Base-by-base conservation (phyloP, 2,888 invertebrate species). In the Dastarcus helophoroides region DNA sequence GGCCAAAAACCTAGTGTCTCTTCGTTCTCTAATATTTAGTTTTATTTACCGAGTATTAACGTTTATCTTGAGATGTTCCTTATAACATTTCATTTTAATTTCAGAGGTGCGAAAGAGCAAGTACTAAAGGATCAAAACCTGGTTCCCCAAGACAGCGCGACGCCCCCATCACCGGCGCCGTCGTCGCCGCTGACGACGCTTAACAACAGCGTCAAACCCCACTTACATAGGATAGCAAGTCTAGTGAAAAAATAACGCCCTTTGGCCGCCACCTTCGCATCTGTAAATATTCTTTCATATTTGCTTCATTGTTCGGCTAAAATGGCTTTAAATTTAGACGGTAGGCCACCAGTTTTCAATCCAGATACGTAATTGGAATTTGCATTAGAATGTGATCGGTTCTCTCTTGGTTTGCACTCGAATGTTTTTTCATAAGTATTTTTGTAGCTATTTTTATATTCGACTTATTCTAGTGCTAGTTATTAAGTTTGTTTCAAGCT, bases 261-360 rank as follows among this genome's bases (percentile, higher is more conserved):
- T 70, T 55, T 65, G 70, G 38, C 68, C 69, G 17, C 80, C 79
- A 34, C 76, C 14, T 73, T 30, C 82, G 9, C 22, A 27, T 31
- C 14, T 41, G 39, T 41, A 38, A 25, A 40, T 39, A 40, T 27
- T 31, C 34, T 24, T 32, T 33, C 32, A 26, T 32, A 16, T 27
- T 26, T 34, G 19, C 14, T 26, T 12, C 8, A 32, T 14, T 3
- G 23, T 11, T 3, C 10, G 12, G 23, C 22, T 35, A 35, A 26
- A 31, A 37, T 27, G 17, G 39, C 41, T 41, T 37, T 14, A 35
- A 31, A 13, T 22, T 30, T 14, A 26, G 30, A n/a, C n/a, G n/a
- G n/a, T n/a, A n/a, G n/a, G n/a, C n/a, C n/a, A n/a, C n/a, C n/a
- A n/a, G n/a, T n/a, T n/a, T n/a, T n/a, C n/a, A n/a, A n/a, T n/a